Percentiles rank a stretch among this genome's conserved stretches.
phyloP scores from a whole-genome alignment of 2,888 invertebrate species.

The Arge pagana region DNA sequence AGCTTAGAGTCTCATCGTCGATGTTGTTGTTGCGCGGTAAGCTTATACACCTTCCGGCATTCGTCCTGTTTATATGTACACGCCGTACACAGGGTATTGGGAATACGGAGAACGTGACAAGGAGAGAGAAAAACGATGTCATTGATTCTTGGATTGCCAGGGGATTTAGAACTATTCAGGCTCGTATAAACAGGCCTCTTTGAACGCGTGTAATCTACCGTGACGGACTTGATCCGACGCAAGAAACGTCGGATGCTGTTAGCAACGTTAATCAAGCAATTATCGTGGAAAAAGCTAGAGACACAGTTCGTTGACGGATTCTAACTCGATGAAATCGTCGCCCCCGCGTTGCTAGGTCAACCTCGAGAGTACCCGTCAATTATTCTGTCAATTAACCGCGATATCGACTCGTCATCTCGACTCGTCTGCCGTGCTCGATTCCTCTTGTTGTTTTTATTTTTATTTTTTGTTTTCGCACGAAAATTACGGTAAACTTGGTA shows the following conservation, averaged over 20 bases:
- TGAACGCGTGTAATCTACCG: conserved; percentile 3
- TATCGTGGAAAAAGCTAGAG: conserved; percentile 9
- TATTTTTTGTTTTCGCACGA: too few species aligned
- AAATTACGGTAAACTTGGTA: too few species aligned
- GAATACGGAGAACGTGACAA: too few species aligned
- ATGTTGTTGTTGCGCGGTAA: too few species aligned
- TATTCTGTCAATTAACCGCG: background rate
- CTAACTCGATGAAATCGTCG: conserved; percentile 4
- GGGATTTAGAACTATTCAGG: background rate
- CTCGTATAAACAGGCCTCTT: conserved; percentile 1
- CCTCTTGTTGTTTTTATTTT: too few species aligned
- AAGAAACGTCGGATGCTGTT: background rate
- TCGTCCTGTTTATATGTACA: too few species aligned
- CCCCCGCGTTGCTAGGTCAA: background rate
- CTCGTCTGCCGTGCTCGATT: too few species aligned
- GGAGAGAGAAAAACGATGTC: too few species aligned
- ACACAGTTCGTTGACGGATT: conserved; percentile 15
- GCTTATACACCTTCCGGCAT: too few species aligned
- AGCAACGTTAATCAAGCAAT: conserved; percentile 17
- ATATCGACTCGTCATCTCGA: background rate
- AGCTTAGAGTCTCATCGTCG: too few species aligned
- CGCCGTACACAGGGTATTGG: too few species aligned
- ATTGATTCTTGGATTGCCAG: too few species aligned
- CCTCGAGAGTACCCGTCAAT: background rate
- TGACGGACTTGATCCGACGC: conserved; percentile 10